Evolutionary conservation across 1,140 invertebrate species (phyloP), one percentile per base, ranked within the genome.

Genomic region (Agraylea sexmaculata): DNA sequence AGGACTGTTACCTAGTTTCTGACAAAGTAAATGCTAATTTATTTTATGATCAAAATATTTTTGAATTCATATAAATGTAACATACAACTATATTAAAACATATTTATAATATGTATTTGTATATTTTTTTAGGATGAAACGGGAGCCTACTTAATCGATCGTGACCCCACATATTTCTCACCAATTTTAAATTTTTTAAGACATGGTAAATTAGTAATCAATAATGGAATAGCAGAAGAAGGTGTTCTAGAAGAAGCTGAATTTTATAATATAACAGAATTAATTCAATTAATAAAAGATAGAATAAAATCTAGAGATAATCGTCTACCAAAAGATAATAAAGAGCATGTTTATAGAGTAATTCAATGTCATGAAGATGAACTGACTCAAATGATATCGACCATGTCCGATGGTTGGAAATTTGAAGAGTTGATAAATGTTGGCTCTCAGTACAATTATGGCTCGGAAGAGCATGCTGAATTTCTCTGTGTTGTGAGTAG

Each of bases 331-430:
- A 77, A 75, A 56, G 79, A 83, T 55, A 74, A 74, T 19, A 92
- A 90, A 59, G 95, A 96, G 64, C 88, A 94, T 69, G 94, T 99
- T 4, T 99, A 99, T 59, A 76, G 95, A 66, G 94, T 99, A 13
- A 67, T 99, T 45, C 94, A 99, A 56, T 99, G 93, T 59, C 93
- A 96, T 59, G 95, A 99, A 69, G 93, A 98, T 64, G 95, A 99
- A 67, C 72, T 99, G 27, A 97, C 95, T 32, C 80, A 84, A 60
- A 94, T 97, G 82, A 88, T 99, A 27, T 97, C 93, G 2, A 96
- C 92, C 1, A 84, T 99, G 78, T 96, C 91, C 19, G 95, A 99
- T 69, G 95, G 95, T 21, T 99, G 95, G 95, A 94, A 94, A 63
- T 98, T 99, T 71, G 94, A 98, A 68, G 75, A 97, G 78, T 64